These are phyloP conservation scores for Pachydiplax longipennis DNA, from an alignment of 2,888 invertebrate species.

Conservation along the genomic window DNA sequence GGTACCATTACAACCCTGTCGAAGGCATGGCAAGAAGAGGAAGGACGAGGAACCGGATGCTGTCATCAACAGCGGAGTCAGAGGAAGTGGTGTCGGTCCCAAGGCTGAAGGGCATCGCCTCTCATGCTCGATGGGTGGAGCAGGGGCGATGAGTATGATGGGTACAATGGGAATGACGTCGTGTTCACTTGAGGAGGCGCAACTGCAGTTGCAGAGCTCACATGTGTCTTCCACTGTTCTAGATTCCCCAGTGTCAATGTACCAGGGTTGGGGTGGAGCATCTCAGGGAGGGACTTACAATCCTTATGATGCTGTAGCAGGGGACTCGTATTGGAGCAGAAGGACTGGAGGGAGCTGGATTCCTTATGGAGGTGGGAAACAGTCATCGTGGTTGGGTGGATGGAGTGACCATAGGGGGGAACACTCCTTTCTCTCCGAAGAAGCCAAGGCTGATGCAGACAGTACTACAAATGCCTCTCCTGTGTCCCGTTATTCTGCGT, in stretches of 20 bases:
- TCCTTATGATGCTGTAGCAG: conserved; percentile 7
- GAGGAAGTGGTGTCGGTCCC: conserved; percentile 49
- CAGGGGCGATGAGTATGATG: conserved; percentile 65
- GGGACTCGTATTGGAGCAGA: conserved; percentile 42
- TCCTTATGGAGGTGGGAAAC: conserved; percentile 55
- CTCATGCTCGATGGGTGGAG: conserved; percentile 51
- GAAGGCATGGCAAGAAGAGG: conserved; percentile 76
- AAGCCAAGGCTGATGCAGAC: conserved; percentile 76
- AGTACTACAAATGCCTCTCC: conserved; percentile 63
- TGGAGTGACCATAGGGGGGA: conserved; percentile 39
- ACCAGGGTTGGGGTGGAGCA: conserved; percentile 58
- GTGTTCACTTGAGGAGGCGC: conserved; percentile 27
- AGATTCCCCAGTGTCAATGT: conserved; percentile 65
- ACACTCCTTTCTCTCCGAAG: conserved; percentile 2
- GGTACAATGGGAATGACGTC: conserved; percentile 61
- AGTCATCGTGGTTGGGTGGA: conserved; percentile 11
- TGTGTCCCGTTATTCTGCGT: conserved; percentile 12
- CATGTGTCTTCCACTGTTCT: conserved; percentile 77
- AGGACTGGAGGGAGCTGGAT: conserved; percentile 56
- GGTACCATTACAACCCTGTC: conserved; percentile 83
- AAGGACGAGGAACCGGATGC: conserved; percentile 72
- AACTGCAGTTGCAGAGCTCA: conserved; percentile 76
- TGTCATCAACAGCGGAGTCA: conserved; percentile 58
- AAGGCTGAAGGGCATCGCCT: conserved; percentile 50
- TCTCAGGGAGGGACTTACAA: conserved; percentile 31